These are phyloP conservation scores for Athalia rosae DNA, from an alignment of 2,888 invertebrate species.

Conservation along the genomic window DNA sequence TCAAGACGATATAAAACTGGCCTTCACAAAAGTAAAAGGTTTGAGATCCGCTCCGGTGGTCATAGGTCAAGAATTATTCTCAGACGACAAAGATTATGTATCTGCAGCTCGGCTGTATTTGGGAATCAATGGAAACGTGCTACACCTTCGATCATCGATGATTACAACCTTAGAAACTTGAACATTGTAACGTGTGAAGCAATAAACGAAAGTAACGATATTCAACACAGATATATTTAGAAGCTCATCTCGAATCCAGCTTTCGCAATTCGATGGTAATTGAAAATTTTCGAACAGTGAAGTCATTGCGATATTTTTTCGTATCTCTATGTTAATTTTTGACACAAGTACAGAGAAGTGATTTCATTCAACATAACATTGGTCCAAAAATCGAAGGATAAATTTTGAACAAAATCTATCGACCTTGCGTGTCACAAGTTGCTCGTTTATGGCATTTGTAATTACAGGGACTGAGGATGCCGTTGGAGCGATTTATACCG, in stretches of 20 bases:
- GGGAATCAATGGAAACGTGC: background rate
- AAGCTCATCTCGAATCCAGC: background rate
- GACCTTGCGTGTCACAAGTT: conserved; percentile 20
- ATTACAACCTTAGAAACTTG: background rate
- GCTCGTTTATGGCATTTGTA: conserved; percentile 8
- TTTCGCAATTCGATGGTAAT: background rate
- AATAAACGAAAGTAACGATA: background rate
- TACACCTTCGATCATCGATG: background rate
- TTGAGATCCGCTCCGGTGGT: conserved; percentile 16
- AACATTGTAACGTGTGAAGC: background rate
- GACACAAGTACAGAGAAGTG: no score
- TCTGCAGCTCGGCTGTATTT: background rate
- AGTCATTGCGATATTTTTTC: background rate
- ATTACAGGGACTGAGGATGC: conserved; percentile 22
- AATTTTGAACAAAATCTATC: background rate
- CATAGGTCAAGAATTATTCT: conserved; percentile 33
- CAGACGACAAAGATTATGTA: conserved; percentile 3
- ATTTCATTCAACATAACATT: no score
- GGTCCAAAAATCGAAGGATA: background rate
- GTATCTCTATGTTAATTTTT: background rate
- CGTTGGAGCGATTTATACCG: background rate
- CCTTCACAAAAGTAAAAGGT: conserved; percentile 44
- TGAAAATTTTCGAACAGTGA: conserved; percentile 8
- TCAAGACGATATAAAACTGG: conserved; percentile 18
- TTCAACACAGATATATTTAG: background rate